These are phyloP conservation scores for Sebastolobus altivelis DNA, from an alignment of 2,797 vertebrate genomes.

Conservation along the genomic window DNA sequence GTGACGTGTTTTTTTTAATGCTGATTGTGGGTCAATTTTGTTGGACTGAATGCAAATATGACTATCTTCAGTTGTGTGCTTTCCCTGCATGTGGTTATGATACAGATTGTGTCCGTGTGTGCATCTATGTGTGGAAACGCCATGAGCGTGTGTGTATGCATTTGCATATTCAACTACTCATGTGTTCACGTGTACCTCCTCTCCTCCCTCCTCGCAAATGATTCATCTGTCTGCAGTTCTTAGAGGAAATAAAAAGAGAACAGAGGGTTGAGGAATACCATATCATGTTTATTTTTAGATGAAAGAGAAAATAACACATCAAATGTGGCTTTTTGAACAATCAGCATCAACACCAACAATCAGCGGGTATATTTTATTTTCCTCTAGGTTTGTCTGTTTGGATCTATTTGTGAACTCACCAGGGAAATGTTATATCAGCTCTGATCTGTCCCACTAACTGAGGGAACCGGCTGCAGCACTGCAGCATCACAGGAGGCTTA, in stretches of 20 bases:
- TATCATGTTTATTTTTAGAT: constrained; percentile 77
- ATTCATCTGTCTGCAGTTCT: constrained; percentile 61
- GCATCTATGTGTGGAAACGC: not conserved
- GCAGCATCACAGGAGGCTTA: constrained; percentile 59
- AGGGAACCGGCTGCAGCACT: constrained; percentile 53
- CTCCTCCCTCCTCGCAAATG: constrained; percentile 27
- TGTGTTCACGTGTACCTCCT: constrained; percentile 15
- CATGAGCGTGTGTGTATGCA: not conserved
- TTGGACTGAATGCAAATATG: constrained; percentile 1
- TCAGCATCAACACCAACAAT: constrained; percentile 38
- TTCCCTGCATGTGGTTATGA: not conserved
- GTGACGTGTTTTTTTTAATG: not conserved
- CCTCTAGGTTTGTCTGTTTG: constrained; percentile 59
- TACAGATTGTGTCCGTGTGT: not conserved
- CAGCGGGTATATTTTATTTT: constrained; percentile 56
- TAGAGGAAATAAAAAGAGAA: constrained; percentile 33
- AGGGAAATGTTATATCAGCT: constrained; percentile 66
- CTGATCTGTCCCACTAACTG: constrained; percentile 70
- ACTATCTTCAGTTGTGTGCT: not conserved
- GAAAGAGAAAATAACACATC: constrained; percentile 67
- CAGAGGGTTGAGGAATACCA: constrained; percentile 54
- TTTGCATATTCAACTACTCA: constrained; percentile 17
- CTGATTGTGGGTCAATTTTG: not conserved
- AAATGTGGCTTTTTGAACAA: constrained; percentile 50
- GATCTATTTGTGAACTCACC: constrained; percentile 74